Evolutionary conservation across 1,140 invertebrate species (phyloP).

Genomic region (Choristoneura fumiferana): DNA sequence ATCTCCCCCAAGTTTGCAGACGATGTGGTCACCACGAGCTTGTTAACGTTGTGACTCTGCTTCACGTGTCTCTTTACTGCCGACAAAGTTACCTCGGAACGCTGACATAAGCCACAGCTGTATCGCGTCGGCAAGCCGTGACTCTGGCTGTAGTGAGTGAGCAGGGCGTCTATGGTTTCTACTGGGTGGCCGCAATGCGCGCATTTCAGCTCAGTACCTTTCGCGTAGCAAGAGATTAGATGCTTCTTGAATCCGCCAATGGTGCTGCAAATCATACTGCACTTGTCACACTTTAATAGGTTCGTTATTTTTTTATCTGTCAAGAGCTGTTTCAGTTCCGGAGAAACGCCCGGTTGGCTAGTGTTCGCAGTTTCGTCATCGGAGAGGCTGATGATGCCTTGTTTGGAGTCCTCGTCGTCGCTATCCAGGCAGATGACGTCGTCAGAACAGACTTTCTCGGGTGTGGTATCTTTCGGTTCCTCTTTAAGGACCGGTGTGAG

Average conservation of each 20-base stretch:
- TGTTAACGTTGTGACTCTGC: not conserved
- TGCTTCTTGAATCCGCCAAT: constrained; percentile 42
- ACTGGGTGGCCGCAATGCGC: constrained; percentile 35
- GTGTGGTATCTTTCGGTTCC: constrained; percentile 19
- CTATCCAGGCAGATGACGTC: constrained; percentile 57
- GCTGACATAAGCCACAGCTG: not conserved
- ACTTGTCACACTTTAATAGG: constrained; percentile 45
- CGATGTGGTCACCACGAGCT: not conserved
- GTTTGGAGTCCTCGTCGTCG: constrained; percentile 49
- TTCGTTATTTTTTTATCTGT: constrained; percentile 14
- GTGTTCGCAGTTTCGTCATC: constrained; percentile 25
- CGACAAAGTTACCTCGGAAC: not conserved
- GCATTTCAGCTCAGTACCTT: constrained; percentile 25
- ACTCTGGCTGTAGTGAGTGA: not conserved
- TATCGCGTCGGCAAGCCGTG: not conserved
- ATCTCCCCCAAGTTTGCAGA: too few relatives aligned
- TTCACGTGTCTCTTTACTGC: not conserved
- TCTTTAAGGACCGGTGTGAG: constrained; percentile 17
- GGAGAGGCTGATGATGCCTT: constrained; percentile 36
- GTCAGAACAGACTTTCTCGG: constrained; percentile 5
- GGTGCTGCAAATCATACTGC: constrained; percentile 28
- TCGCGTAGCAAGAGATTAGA: constrained; percentile 27
- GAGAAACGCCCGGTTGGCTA: too few relatives aligned
- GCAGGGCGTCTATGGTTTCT: not conserved
- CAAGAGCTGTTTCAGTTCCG: constrained; percentile 14